Conservation (phyloP, 2,797 vertebrate species). For the Chaenodraco wilsoni region DNA sequence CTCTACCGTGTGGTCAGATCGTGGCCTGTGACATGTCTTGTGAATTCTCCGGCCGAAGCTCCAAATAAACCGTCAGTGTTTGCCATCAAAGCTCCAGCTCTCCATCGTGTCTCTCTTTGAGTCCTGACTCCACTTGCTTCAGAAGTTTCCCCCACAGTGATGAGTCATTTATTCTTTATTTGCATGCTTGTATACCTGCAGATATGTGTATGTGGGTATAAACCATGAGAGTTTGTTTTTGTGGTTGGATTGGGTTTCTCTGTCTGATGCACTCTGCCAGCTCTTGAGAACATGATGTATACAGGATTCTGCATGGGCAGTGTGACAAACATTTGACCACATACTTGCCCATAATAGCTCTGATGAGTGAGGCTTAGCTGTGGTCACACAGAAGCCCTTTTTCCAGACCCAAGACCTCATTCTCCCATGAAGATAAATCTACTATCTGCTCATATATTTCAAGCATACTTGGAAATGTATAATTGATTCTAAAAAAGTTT, state of each 20-base stretch:
- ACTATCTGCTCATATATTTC: not conserved
- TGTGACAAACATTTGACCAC: constrained; percentile 15
- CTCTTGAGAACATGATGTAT: not conserved
- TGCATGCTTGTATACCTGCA: constrained; percentile 12
- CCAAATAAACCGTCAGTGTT: too few relatives aligned
- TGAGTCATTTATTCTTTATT: constrained; percentile 3
- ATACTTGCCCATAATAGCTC: constrained; percentile 6
- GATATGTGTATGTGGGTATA: constrained; percentile 2
- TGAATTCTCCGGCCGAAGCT: too few relatives aligned
- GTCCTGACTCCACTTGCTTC: too few relatives aligned
- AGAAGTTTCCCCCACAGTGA: too few relatives aligned
- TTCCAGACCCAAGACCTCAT: not conserved
- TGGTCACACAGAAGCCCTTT: not conserved
- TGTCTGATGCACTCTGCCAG: not conserved
- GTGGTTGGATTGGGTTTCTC: not conserved
- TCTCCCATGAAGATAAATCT: not conserved
- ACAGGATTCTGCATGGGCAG: not conserved
- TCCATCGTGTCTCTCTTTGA: too few relatives aligned
- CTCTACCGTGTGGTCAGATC: too few relatives aligned
- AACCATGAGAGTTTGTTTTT: constrained; percentile 7
- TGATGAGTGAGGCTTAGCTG: constrained; percentile 4
- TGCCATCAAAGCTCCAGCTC: too few relatives aligned
- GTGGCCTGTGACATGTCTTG: too few relatives aligned
- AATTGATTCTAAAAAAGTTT: not conserved
- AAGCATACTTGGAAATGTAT: not conserved